A percentile compares a stretch with the other conserved stretches of the same genome.
Conservation (phyloP, 2,797 vertebrate species). For the Knipowitschia caucasica region DNA sequence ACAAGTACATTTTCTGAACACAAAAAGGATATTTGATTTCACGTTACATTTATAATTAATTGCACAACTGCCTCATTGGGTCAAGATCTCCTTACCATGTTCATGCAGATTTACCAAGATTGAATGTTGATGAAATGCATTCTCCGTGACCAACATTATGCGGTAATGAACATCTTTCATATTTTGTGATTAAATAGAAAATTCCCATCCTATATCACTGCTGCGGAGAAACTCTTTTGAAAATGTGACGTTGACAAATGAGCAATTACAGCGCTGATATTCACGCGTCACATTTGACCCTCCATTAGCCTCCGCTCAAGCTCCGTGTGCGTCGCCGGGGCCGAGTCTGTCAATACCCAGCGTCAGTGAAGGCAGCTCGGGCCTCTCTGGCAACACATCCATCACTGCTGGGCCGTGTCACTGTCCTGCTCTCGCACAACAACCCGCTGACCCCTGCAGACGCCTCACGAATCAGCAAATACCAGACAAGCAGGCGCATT, state of each 20-base stretch:
- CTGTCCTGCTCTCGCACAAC: constrained; percentile 51
- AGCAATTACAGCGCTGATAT: constrained; percentile 71
- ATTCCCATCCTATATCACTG: constrained; percentile 43
- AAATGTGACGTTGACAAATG: constrained; percentile 74
- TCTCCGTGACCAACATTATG: no score
- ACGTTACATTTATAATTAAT: no score
- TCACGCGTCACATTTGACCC: constrained; percentile 67
- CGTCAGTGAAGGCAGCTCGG: constrained; percentile 47
- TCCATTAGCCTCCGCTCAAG: constrained; percentile 66
- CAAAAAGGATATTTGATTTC: no score
- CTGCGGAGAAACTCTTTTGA: constrained; percentile 29
- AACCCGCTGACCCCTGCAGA: constrained; percentile 62
- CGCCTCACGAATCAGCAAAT: constrained; percentile 59
- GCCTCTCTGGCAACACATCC: constrained; percentile 70
- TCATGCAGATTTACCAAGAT: no score
- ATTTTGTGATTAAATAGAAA: constrained; percentile 33
- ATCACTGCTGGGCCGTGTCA: constrained; percentile 75
- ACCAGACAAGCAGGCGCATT: constrained; percentile 31
- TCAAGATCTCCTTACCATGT: no score
- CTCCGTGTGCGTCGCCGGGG: constrained; percentile 49
- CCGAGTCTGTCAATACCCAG: constrained; percentile 63
- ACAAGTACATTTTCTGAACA: no score
- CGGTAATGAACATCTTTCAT: constrained; percentile 10
- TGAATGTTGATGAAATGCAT: no score
- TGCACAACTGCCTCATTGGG: no score